Evolutionary conservation across 2,888 invertebrate species (phyloP).

Genomic region (Smittia sp.): DNA sequence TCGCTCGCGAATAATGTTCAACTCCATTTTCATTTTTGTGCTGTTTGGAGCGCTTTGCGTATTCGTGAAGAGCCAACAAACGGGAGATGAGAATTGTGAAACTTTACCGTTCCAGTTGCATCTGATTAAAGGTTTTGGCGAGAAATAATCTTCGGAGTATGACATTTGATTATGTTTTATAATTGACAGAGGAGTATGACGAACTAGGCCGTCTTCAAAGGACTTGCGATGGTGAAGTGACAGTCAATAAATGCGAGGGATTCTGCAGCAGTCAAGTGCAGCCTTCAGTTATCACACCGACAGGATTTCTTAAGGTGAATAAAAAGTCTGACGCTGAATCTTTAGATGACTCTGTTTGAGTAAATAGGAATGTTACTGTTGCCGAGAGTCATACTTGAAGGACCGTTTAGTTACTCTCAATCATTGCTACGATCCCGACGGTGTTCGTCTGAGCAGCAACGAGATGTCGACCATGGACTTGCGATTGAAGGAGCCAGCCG

Average conservation of each 20-base stretch:
- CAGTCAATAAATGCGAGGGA: constrained; percentile 91
- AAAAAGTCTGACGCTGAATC: constrained; percentile 50
- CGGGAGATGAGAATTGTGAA: constrained; percentile 76
- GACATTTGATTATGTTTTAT: background rate
- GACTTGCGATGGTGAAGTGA: constrained; percentile 86
- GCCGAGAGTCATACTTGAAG: constrained; percentile 80
- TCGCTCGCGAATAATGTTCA: background rate
- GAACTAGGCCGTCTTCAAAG: constrained; percentile 78
- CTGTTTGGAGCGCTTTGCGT: background rate
- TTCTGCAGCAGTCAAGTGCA: constrained; percentile 89
- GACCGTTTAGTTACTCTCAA: constrained; percentile 75
- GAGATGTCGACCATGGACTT: constrained; percentile 75
- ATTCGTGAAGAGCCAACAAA: constrained; percentile 38
- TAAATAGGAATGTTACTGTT: constrained; percentile 84
- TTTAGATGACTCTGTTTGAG: no score
- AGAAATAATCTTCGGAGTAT: background rate
- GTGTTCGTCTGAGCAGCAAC: constrained; percentile 68
- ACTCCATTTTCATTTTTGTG: background rate
- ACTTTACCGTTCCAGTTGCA: constrained; percentile 83
- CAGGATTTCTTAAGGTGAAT: constrained; percentile 73
- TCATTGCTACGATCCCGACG: constrained; percentile 88
- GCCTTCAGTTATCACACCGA: constrained; percentile 82
- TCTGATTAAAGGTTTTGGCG: constrained; percentile 74
- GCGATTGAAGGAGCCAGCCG: constrained; percentile 78
- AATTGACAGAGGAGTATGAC: constrained; percentile 75